Base-by-base conservation (phyloP, 1,140 invertebrate species). In the Protaetia brevitarsis region DNA sequence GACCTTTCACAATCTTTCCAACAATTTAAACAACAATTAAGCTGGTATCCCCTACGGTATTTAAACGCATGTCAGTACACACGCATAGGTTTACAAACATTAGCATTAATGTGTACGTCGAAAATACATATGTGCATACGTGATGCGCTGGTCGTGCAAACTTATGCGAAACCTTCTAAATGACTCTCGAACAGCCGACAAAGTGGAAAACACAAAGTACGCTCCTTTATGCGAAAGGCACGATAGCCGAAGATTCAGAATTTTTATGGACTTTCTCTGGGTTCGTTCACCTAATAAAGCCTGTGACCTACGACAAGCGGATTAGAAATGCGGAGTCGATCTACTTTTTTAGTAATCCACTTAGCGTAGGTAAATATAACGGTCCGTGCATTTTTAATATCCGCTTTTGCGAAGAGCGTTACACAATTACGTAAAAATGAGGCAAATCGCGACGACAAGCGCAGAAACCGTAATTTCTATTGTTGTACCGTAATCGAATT, bases 281-380 rank as follows among this genome's bases (percentile, higher is more conserved):
- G 41, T 45, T 45, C 41, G 41, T 45, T 45, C 41, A 45, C 41
- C 41, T 45, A 45, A 45, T 45, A 45, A 45, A 45, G 16, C 41
- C 41, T 45, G 41, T 45, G 41, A 45, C 41, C 41, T 45, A 45
- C 41, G 41, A 45, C 41, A 45, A 45, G 41, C 41, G 41, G 41
- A 45, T 45, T 45, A 45, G 41, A 45, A 45, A 45, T 45, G 41
- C 41, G 16, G 41, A 45, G 41, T 45, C 41, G 41, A 45, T 45
- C 41, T 21, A 45, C 41, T 45, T 45, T n/a, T 45, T 45, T 45
- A 45, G 41, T 45, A 45, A 45, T 45, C 41, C 41, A 45, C 41
- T 45, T 45, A 10, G 34, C 34, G 34, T 37, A 45, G 41, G 2
- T 45, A 45, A 19, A 19, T 45, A 45, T 45, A 45, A 45, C 41